Conservation (phyloP, 2,113 vertebrate genomes). For the Perognathus longimembris region DNA sequence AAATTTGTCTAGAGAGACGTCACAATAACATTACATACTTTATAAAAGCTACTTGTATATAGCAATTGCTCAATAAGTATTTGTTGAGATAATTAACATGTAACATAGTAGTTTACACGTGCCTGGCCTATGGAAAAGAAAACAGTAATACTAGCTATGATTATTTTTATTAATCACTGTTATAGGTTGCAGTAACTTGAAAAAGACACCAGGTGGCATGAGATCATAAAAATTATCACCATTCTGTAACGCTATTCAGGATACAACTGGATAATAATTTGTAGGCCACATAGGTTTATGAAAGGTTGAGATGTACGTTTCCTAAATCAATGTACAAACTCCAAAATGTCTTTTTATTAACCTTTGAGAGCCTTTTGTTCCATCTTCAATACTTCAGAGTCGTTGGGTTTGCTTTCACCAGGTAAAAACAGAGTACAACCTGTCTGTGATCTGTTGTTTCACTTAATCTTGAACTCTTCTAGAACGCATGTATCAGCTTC, state of each 20-base stretch:
- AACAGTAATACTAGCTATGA: slow-evolving; percentile 17
- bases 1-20: neutral
- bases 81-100: neutral
- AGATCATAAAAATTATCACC: slow-evolving; percentile 64
- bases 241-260: neutral
- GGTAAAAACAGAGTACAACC: neutral
- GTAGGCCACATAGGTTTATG: neutral
- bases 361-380: slow-evolving; percentile 2
- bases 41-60: neutral
- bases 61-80: neutral
- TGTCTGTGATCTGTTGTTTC: neutral
- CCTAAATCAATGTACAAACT: slow-evolving; percentile 16
- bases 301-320: slow-evolving; percentile 36
- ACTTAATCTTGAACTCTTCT: neutral
- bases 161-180: neutral
- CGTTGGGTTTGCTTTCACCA: neutral
- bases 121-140: neutral
- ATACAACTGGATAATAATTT: slow-evolving; percentile 25
- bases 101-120: neutral
- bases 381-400: neutral
- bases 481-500: neutral
- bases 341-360: neutral
- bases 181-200: slow-evolving; percentile 55
- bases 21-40: neutral
- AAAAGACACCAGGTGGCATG: slow-evolving; percentile 71